phyloP scores from a whole-genome alignment of 2,797 vertebrate genomes.

The Rousettus madagascariensis region DNA sequence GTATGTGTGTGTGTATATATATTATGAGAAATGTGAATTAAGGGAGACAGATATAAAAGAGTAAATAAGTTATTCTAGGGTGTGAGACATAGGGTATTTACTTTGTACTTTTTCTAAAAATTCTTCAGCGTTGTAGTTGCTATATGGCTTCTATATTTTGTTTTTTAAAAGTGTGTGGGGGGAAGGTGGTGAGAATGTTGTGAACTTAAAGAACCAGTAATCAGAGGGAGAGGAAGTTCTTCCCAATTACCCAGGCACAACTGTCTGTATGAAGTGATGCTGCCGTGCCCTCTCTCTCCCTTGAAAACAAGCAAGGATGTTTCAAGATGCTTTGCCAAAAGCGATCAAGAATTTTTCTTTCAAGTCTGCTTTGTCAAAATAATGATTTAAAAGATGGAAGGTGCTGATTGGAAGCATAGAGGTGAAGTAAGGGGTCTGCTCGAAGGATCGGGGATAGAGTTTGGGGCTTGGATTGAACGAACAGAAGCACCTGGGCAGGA shows the following conservation, averaged over 20 bases:
- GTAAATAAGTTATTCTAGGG: not conserved
- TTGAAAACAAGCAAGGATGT: conserved; percentile 66
- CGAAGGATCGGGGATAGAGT: not conserved
- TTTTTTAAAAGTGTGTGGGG: not conserved
- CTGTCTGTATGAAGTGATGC: not conserved
- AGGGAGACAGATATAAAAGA: not conserved
- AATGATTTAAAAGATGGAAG: conserved; percentile 40
- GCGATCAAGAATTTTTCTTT: conserved; percentile 55
- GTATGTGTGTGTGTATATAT: too few relatives aligned
- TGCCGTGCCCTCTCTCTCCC: not conserved
- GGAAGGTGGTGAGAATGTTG: not conserved
- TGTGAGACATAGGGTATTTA: not conserved
- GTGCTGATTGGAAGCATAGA: not conserved
- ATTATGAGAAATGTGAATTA: not conserved
- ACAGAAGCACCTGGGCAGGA: not conserved
- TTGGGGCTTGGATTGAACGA: conserved; percentile 18
- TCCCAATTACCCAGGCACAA: conserved; percentile 60
- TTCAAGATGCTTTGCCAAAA: conserved; percentile 47
- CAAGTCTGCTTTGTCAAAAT: conserved; percentile 54
- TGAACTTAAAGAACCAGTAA: not conserved
- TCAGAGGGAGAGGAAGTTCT: not conserved
- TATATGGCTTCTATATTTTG: not conserved
- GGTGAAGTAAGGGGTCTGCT: not conserved
- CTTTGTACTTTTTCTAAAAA: not conserved
- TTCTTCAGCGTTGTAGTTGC: not conserved